A percentile compares a stretch with the other conserved stretches of the same genome.
Evolutionary conservation across 2,113 vertebrate species (phyloP).

Genomic region (Nothoprocta pentlandii): DNA sequence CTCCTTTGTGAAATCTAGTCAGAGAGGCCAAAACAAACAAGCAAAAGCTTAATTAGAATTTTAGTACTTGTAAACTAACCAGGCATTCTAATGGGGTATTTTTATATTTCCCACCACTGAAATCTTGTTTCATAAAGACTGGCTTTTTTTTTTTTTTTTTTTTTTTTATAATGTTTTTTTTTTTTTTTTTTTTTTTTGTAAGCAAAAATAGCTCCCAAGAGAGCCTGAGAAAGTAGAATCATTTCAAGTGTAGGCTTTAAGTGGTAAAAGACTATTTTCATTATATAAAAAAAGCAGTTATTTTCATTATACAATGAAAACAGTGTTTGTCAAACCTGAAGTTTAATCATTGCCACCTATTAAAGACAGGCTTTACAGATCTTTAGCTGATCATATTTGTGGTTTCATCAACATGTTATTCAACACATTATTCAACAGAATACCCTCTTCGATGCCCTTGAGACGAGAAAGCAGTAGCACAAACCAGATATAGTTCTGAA

Average conservation of each 20-base stretch:
- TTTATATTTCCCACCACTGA: not conserved
- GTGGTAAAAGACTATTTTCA: not conserved
- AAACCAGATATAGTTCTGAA: not conserved
- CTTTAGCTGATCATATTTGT: not conserved
- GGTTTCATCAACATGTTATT: not conserved
- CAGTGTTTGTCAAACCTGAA: not conserved
- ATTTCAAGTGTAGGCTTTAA: not conserved
- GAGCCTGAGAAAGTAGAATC: not conserved
- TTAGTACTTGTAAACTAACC: not conserved
- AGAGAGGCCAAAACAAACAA: not conserved
- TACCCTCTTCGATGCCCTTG: not conserved
- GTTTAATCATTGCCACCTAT: not conserved
- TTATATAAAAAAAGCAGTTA: not conserved
- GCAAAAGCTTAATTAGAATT: not conserved
- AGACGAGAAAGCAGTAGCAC: not conserved
- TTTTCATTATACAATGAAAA: not conserved
- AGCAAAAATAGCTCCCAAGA: not conserved
- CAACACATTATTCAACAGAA: not conserved
- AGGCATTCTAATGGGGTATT: not conserved
- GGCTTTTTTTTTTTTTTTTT: no score
- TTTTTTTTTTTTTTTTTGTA: not conserved
- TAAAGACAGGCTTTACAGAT: not conserved
- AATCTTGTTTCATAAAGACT: not conserved
- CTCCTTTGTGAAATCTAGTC: constrained; percentile 95
- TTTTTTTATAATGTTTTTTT: no score